These are phyloP conservation scores for Patiria pectinifera DNA, from an alignment of 53 echinoderm and acorn worm genomes.

Conservation along the genomic window DNA sequence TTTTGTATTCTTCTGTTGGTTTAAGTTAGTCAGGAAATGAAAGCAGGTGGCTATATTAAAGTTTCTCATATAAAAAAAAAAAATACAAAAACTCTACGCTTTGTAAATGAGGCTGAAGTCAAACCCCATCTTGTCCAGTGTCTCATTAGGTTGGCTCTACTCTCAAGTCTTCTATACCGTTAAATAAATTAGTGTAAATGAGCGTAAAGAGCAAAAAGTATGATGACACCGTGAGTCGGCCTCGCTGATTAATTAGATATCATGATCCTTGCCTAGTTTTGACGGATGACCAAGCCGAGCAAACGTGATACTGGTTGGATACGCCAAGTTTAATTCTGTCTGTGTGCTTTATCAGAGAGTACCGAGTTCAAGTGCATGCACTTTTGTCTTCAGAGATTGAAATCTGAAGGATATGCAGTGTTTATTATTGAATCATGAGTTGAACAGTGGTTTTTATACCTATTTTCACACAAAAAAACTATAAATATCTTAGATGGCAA, in stretches of 20 bases:
- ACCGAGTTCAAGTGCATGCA: neutral
- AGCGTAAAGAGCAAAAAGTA: conserved; percentile 11
- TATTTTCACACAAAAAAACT: no score
- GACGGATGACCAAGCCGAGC: neutral
- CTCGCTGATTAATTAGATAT: neutral
- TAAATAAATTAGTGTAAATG: conserved; percentile 18
- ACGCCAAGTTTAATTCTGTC: neutral
- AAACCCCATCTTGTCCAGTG: neutral
- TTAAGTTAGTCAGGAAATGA: neutral
- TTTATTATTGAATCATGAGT: neutral
- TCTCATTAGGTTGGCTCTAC: neutral
- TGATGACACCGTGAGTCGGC: neutral
- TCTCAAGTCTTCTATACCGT: neutral
- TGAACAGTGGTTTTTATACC: no score
- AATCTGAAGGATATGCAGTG: neutral
- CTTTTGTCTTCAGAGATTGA: neutral
- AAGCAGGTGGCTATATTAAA: neutral
- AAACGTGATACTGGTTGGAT: conserved; percentile 11
- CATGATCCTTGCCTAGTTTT: neutral
- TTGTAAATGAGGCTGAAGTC: conserved; percentile 5
- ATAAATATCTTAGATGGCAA: no score
- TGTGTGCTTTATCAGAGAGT: neutral
- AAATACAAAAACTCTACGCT: neutral
- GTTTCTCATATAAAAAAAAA: neutral
- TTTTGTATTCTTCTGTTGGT: neutral